These are phyloP conservation scores for Dryas iulia DNA, from an alignment of 1,140 invertebrate genomes.

Conservation along the genomic window DNA sequence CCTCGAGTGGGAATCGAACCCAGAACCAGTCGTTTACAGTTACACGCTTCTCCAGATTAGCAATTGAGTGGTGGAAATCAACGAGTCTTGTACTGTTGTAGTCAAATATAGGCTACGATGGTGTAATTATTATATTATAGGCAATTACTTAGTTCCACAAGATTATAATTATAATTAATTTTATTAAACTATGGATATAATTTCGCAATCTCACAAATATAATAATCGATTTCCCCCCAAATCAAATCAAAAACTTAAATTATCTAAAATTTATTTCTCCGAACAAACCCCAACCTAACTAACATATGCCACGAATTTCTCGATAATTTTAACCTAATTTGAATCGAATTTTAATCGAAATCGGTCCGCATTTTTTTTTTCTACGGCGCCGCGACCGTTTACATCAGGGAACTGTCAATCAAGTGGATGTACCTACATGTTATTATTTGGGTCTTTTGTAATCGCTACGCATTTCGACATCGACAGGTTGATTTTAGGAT, in stretches of 20 bases:
- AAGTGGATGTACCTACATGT: constrained; percentile 55
- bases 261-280: background rate
- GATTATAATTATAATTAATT: too few species aligned
- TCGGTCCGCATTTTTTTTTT: constrained; percentile 49
- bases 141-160: too few species aligned
- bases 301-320: constrained; percentile 68
- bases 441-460: constrained; percentile 66
- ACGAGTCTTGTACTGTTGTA: too few species aligned
- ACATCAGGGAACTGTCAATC: constrained; percentile 60
- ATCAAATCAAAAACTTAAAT: too few species aligned
- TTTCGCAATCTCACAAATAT: background rate
- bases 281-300: constrained; percentile 38
- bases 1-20: too few species aligned
- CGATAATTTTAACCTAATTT: constrained; percentile 63
- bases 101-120: too few species aligned
- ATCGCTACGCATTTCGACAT: constrained; percentile 57
- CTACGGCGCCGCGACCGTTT: constrained; percentile 45
- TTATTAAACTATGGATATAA: background rate
- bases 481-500: constrained; percentile 47
- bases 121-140: too few species aligned
- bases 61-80: too few species aligned
- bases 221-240: background rate
- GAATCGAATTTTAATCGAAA: constrained; percentile 49
- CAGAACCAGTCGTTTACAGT: too few species aligned
- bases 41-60: too few species aligned